Evolutionary conservation across 2,797 vertebrate genomes (phyloP).

Genomic region (Sebastes hubbsi): DNA sequence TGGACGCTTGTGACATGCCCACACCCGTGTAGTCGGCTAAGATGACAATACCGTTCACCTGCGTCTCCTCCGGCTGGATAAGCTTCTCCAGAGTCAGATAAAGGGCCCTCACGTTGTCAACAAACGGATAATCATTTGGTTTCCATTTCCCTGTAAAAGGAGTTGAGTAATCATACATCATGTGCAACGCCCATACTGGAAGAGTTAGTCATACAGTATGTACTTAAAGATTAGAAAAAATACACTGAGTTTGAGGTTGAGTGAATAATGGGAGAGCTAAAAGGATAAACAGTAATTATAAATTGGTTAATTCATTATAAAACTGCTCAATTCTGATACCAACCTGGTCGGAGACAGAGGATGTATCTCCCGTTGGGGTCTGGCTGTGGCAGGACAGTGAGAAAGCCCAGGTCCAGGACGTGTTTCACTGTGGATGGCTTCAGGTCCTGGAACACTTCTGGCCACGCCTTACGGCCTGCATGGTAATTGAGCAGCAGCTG

Average conservation of each 20-base stretch:
- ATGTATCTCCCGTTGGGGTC: conserved; percentile 92
- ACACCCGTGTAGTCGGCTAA: conserved; percentile 97
- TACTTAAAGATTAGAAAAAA: background rate
- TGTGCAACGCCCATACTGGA: background rate
- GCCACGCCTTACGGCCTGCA: conserved; percentile 91
- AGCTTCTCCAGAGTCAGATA: conserved; percentile 98
- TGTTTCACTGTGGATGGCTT: conserved; percentile 92
- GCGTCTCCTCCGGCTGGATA: conserved; percentile 97
- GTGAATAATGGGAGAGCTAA: background rate
- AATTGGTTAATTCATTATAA: background rate
- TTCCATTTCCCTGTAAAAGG: conserved; percentile 91
- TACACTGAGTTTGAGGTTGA: background rate
- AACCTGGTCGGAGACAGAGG: conserved; percentile 94
- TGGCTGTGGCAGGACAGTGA: conserved; percentile 90
- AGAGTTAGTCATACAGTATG: background rate
- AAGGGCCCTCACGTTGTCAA: conserved; percentile 95
- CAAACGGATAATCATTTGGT: conserved; percentile 94
- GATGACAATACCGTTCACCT: conserved; percentile 98
- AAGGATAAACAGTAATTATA: background rate
- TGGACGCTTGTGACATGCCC: conserved; percentile 97
- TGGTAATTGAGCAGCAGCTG: conserved; percentile 97
- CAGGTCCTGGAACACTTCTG: conserved; percentile 94
- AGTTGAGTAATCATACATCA: background rate
- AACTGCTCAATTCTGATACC: background rate
- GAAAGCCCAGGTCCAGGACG: conserved; percentile 93